Evolutionary conservation across 2,888 invertebrate genomes (phyloP).

Genomic region (Masnerella sp.): DNA sequence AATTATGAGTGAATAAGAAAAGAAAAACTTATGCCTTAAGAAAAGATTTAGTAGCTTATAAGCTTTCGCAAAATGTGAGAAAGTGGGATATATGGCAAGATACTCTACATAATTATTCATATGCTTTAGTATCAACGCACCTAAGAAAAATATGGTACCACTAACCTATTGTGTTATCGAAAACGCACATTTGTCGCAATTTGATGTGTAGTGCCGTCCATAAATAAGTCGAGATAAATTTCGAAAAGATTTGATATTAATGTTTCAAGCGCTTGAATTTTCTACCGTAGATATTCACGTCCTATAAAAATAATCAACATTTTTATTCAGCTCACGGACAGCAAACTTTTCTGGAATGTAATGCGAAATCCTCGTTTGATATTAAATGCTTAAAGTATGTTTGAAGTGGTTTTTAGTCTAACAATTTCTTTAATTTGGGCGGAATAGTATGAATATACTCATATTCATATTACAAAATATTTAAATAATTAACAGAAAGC

Average conservation of each 20-base stretch:
- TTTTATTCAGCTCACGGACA: no score
- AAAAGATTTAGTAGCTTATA: slow-evolving; percentile 26
- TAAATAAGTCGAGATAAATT: slow-evolving; percentile 31
- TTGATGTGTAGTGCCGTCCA: neutral
- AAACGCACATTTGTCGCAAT: slow-evolving; percentile 40
- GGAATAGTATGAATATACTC: no score
- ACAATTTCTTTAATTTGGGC: no score
- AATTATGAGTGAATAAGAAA: no score
- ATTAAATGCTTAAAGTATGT: no score
- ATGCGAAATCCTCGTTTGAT: no score
- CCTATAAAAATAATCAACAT: no score
- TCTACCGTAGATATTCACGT: no score
- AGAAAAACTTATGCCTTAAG: slow-evolving; percentile 8
- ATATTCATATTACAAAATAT: no score
- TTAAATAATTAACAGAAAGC: no score
- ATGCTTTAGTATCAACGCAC: slow-evolving; percentile 36
- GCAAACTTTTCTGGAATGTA: no score
- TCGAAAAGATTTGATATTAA: slow-evolving; percentile 19
- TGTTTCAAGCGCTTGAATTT: slow-evolving; percentile 1
- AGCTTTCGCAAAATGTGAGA: slow-evolving; percentile 35
- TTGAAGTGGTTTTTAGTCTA: no score
- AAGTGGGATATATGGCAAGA: slow-evolving; percentile 26
- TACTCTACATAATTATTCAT: slow-evolving; percentile 46
- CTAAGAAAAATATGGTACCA: slow-evolving; percentile 48
- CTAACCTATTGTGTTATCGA: slow-evolving; percentile 38